Evolutionary conservation across 2,113 vertebrate genomes (phyloP).

Genomic region (Manacus vitellinus): DNA sequence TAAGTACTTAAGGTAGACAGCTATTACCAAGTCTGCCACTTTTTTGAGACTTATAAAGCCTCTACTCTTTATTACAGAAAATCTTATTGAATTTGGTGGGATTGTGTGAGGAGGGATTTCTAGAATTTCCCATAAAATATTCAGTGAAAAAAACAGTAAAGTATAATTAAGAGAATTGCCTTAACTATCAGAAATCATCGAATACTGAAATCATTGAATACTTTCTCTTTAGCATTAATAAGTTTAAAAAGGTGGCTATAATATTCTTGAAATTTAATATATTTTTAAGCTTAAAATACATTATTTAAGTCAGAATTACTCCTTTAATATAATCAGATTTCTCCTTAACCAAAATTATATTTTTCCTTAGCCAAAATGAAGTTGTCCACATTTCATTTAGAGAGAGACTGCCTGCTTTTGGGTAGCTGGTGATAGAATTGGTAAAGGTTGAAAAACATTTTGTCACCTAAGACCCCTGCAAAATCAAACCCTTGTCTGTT

Average conservation of each 20-base stretch:
- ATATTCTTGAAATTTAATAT: not conserved
- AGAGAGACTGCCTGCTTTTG: not conserved
- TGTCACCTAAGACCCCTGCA: not conserved
- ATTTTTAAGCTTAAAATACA: not conserved
- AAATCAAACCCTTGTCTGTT: not conserved
- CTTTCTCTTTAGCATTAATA: not conserved
- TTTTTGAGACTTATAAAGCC: not conserved
- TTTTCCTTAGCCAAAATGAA: not conserved
- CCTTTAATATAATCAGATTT: not conserved
- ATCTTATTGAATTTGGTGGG: not conserved
- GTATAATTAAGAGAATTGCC: not conserved
- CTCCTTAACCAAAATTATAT: not conserved
- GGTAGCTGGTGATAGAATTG: not conserved
- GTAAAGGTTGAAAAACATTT: not conserved
- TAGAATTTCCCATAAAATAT: not conserved
- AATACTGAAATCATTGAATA: not conserved
- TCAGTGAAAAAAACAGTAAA: not conserved
- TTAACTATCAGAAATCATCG: not conserved
- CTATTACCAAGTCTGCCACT: not conserved
- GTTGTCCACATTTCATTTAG: not conserved
- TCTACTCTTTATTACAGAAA: not conserved
- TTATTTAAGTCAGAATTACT: not conserved
- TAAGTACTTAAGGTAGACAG: not conserved
- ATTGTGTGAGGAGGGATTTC: not conserved
- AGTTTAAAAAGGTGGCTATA: not conserved